A percentile compares a stretch with the other conserved stretches of the same genome.
These are phyloP conservation scores for Baccha elongata DNA, from an alignment of 2,888 invertebrate species.

Conservation along the genomic window DNA sequence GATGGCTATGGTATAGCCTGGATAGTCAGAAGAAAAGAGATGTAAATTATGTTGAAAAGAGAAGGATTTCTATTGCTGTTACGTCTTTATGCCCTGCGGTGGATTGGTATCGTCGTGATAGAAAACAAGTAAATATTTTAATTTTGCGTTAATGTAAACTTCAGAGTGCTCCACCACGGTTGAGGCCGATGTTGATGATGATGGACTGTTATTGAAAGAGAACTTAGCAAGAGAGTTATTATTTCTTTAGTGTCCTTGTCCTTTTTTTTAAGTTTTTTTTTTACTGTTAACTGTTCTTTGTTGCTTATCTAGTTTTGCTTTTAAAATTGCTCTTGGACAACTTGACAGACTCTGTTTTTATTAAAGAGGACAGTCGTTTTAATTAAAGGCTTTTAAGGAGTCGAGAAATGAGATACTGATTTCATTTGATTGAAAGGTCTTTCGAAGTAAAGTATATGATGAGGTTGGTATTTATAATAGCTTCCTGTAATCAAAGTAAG, in stretches of 20 bases:
- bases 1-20: neutral
- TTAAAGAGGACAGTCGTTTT: slow-evolving; percentile 56
- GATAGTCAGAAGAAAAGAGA: slow-evolving; percentile 4
- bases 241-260: slow-evolving; percentile 47
- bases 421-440: slow-evolving; percentile 51
- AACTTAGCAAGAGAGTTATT: slow-evolving; percentile 23
- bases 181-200: neutral
- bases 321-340: slow-evolving; percentile 44
- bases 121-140: slow-evolving; percentile 73
- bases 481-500: slow-evolving; percentile 14
- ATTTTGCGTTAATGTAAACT: slow-evolving; percentile 71
- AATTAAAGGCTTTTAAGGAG: slow-evolving; percentile 58
- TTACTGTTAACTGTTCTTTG: slow-evolving; percentile 42
- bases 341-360: slow-evolving; percentile 52
- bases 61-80: slow-evolving; percentile 12
- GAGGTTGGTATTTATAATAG: neutral
- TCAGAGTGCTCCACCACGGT: slow-evolving; percentile 21
- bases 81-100: slow-evolving; percentile 22
- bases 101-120: slow-evolving; percentile 35
- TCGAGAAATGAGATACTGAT: slow-evolving; percentile 58
- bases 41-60: slow-evolving; percentile 16
- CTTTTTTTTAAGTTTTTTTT: slow-evolving; percentile 24
- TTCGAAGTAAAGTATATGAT: neutral
- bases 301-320: slow-evolving; percentile 29
- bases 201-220: slow-evolving; percentile 47